phyloP scores from a whole-genome alignment of 2,113 vertebrate genomes.

The Nettapus auritus region DNA sequence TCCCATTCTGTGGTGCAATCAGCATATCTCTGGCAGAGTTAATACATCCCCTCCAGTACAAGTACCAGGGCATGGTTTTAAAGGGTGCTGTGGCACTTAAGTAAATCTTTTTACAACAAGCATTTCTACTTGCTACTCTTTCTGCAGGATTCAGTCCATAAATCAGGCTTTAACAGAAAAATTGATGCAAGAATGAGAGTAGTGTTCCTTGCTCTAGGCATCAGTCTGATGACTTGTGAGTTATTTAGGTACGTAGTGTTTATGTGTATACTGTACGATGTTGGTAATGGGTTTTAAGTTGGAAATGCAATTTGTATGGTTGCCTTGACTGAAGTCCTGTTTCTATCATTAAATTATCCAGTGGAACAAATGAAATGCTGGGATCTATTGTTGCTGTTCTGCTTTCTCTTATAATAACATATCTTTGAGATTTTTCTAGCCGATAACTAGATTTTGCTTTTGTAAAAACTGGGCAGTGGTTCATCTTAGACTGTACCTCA shows the following conservation, averaged over 20 bases:
- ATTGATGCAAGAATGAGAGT: neutral
- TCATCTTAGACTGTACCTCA: neutral
- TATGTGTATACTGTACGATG: fast-evolving
- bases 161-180: neutral
- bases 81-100: neutral
- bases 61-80: neutral
- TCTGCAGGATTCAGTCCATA: neutral
- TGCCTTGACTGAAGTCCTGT: neutral
- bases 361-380: neutral
- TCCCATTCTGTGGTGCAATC: neutral
- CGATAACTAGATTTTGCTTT: neutral
- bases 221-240: fast-evolving
- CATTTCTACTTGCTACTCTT: neutral
- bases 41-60: neutral
- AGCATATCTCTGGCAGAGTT: neutral
- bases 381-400: neutral
- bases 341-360: neutral
- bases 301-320: fast-evolving
- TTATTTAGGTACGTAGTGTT: neutral
- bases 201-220: neutral
- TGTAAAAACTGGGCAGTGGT: neutral
- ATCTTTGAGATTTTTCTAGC: neutral
- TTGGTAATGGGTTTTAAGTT: neutral
- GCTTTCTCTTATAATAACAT: neutral
- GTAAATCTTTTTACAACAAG: neutral